Evolutionary conservation across 1,140 invertebrate genomes (phyloP), one percentile per base, ranked within the genome.

Genomic region (Zaprionus taronus): DNA sequence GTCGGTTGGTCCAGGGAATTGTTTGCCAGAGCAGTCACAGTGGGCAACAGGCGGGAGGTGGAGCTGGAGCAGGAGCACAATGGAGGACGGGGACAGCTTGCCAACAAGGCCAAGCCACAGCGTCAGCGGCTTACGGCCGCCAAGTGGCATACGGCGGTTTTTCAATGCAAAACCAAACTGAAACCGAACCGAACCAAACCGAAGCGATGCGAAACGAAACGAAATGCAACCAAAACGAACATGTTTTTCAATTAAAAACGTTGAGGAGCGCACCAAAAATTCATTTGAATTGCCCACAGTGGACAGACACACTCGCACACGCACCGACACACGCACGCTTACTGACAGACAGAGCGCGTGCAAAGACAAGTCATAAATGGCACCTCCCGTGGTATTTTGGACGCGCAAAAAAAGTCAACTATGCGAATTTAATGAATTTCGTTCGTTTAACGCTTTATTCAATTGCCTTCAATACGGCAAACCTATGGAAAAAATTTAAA

Each of bases 211-310:
- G 81, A 79, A 81, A 72, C 83, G 47, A 51, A 51, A 51, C 79
- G 68, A 85, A 75, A 49, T 41, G 67, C 38, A 83, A 89, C 80
- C 78, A 84, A 87, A 89, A 87, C 81, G 84, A 89, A 87, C 83
- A 89, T 89, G 74, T 81, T 87, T 87, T 87, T 84, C 84, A 87
- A 87, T 87, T 87, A 87, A 87, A 87, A 89, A 58, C 84, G 78
- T 79, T 84, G 84, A 63, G 72, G 68, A 75, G 72, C 55, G 79
- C 74, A 68, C 74, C 72, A 78, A 83, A 87, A 89, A 89, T 87
- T 87, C 83, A 89, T 87, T 87, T 83, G 73, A 79, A 83, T 83
- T 71, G 77, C 70, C 73, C 53, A 64, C 34, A 34, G 55, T 36
- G 56, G 63, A 77, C 49, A 60, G 34, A 47, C 41, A 47, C 15